Evolutionary conservation across 2,888 invertebrate genomes (phyloP), one percentile per base, ranked within the genome.

Genomic region (Cactoblastis cactorum): DNA sequence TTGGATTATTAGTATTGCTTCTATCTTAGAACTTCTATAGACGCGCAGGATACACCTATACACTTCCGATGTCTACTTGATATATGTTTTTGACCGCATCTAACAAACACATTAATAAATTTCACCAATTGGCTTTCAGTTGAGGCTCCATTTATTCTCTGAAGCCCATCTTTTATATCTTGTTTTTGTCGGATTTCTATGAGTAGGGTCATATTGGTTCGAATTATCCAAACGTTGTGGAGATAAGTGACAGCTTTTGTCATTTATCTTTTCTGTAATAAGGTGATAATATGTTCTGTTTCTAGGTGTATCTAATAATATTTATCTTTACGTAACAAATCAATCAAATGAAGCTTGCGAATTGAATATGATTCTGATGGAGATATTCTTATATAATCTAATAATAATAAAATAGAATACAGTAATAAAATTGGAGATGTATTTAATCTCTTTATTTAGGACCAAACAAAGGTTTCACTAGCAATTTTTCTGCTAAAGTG

Each of bases 101-200:
- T 69, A 64, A 63, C 72, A 78, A 77, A 77, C 78, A 78, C 63
- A 72, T 76, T 72, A 71, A 76, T 80, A 80, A 77, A 78, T 80
- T 73, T 72, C 60, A 56, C 57, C 65, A 71, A 74, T 71, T 61
- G 71, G 67, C 68, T 63, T 61, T 28, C 28, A 28, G 28, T 28
- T 50, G 61, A 62, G 60, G 57, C 60, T 64, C 54, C 55, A 43
- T 54, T 56, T 55, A 50, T 58, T 58, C 56, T 61, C 58, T 50
- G 52, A 55, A 60, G 59, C 49, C 57, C 53, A 58, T 50, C 57
- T 57, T 54, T 53, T 54, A 59, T 65, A 59, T 60, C 59, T 71
- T 72, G 67, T 71, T 73, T 69, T 70, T 66, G 62, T 65, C 57
- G 48, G 17, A 15, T 50, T 51, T 28, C 48, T 41, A 35, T 43